Base-by-base conservation (phyloP, 1,140 invertebrate species). In the Catajapyx aquilonaris region DNA sequence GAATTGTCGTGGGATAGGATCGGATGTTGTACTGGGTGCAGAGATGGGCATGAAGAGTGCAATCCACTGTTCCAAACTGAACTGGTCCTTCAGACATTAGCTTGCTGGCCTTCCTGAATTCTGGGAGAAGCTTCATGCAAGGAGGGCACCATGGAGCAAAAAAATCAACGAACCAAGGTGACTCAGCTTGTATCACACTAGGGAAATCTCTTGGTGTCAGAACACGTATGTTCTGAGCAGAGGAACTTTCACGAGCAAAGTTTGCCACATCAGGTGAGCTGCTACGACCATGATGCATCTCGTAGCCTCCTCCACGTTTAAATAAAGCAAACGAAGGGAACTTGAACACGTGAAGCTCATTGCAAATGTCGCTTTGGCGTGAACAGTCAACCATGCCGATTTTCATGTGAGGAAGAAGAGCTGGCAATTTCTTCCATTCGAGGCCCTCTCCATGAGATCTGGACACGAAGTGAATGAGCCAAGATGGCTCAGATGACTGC, bases 121-220 rank as follows among this genome's bases (percentile, higher is more conserved):
- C 74, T 23, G 74, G 73, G 10, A 83, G 53, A 36, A 83, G 57
- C 39, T 62, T 60, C 55, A 77, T 66, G 50, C 80, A 85, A 0
- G 80, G 78, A n/a, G 77, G 77, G 57, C 80, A 85, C 74, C 77
- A 80, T 45, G 80, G 78, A 3, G 77, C 73, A 57, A 76, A 81
- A 62, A 79, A 81, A 48, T 83, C 77, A 19, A 84, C 62, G 48
- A 83, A 70, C 74, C 73, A 78, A 2, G 64, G 55, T 41, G 63
- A 44, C 18, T 57, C 53, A 41, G 52, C 52, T 37, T 55, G 40
- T 50, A 48, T 37, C 54, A 51, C 45, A 36, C 57, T 53, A 13
- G 63, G 56, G 45, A 74, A 71, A 44, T 76, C 66, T 9, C 61
- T 56, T 3, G 67, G 67, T 2, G 65, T 65, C 2, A 81, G 53